Conservation (phyloP, 1,140 invertebrate genomes). For the Archegozetes longisetosus region DNA sequence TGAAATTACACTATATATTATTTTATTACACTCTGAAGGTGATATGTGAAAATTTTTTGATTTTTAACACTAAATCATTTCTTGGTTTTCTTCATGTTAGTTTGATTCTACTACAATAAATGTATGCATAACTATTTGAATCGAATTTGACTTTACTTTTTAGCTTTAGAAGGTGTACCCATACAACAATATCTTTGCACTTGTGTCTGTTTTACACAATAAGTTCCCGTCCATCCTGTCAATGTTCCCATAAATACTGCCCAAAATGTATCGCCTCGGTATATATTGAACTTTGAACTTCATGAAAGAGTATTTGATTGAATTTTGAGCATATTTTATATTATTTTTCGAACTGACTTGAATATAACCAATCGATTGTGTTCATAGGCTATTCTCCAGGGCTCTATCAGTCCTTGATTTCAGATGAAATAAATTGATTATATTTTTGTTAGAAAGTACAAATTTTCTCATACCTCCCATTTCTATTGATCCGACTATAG, state of each 20-base stretch:
- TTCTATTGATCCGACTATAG: constrained; percentile 43
- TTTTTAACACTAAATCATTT: not conserved
- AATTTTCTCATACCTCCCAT: constrained; percentile 35
- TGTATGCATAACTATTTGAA: not conserved
- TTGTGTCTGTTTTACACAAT: constrained; percentile 17
- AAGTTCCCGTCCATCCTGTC: constrained; percentile 12
- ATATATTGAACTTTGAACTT: constrained; percentile 12
- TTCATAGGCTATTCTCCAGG: constrained; percentile 45
- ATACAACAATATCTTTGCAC: constrained; percentile 18
- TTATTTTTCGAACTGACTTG: constrained; percentile 34
- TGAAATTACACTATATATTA: no score
- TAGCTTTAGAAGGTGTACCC: constrained; percentile 9
- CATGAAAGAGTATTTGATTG: not conserved
- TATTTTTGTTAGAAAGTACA: not conserved
- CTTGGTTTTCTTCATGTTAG: not conserved
- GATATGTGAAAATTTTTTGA: no score
- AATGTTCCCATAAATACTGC: constrained; percentile 8
- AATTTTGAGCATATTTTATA: not conserved
- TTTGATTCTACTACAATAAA: not conserved
- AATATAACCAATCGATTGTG: constrained; percentile 47
- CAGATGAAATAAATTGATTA: not conserved
- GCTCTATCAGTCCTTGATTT: constrained; percentile 39
- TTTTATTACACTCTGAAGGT: no score
- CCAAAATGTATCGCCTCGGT: constrained; percentile 16
- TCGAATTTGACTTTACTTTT: constrained; percentile 8